These are phyloP conservation scores for Vidua chalybeata DNA, from an alignment of 2,113 vertebrate species.

Conservation along the genomic window DNA sequence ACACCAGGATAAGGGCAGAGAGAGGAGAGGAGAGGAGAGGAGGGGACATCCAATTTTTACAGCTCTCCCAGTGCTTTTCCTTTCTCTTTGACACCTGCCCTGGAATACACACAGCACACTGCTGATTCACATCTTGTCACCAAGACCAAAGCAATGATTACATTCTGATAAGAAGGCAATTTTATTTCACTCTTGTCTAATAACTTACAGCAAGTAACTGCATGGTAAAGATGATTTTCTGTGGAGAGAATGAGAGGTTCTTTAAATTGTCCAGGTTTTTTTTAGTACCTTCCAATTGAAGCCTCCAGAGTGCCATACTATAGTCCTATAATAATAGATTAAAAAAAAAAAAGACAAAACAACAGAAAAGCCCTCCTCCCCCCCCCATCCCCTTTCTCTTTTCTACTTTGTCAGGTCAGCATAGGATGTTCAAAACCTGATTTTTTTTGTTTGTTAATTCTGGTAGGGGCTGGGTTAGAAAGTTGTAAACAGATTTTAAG, in stretches of 20 bases:
- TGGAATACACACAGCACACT: background rate
- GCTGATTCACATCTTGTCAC: background rate
- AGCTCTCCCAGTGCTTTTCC: background rate
- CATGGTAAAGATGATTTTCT: background rate
- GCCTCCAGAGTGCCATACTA: background rate
- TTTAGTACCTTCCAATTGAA: background rate
- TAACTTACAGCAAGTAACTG: background rate
- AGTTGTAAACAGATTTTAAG: background rate
- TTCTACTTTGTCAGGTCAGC: background rate
- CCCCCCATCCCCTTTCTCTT: background rate
- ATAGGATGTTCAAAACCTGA: background rate
- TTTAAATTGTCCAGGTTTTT: background rate
- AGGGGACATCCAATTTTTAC: background rate
- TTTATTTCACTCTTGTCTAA: background rate
- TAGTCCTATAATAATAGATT: background rate
- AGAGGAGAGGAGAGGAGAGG: background rate
- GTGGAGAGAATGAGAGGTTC: background rate
- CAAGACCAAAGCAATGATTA: background rate
- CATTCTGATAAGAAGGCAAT: background rate
- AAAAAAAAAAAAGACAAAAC: too few relatives aligned
- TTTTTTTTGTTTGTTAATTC: background rate
- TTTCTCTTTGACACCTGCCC: background rate
- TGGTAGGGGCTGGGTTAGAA: background rate
- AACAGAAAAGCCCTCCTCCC: background rate
- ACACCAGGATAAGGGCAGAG: background rate